Evolutionary conservation across 1,140 invertebrate species (phyloP).

Genomic region (Oedothorax gibbosus): DNA sequence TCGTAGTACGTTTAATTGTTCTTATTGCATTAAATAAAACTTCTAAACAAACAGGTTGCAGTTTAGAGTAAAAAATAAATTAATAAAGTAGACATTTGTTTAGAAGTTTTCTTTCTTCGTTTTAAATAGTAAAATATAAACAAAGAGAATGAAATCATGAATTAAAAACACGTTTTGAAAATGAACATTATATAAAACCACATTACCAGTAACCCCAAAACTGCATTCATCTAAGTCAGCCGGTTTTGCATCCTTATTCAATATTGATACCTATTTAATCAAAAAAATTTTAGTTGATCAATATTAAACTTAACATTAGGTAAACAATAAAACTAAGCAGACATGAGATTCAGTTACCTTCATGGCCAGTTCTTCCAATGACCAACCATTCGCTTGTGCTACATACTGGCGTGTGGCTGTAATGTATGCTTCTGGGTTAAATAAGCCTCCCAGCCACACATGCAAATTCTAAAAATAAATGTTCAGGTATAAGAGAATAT

Average conservation of each 20-base stretch:
- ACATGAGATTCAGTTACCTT: constrained; percentile 73
- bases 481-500: background rate
- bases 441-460: constrained; percentile 95
- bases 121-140: too few relatives aligned
- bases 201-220: constrained; percentile 80
- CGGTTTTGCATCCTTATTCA: constrained; percentile 71
- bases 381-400: constrained; percentile 84
- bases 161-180: background rate
- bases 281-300: too few relatives aligned
- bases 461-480: constrained; percentile 79
- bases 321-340: background rate
- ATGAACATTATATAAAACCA: background rate
- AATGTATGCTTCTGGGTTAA: constrained; percentile 99
- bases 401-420: constrained; percentile 98
- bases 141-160: too few relatives aligned
- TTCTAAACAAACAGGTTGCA: too few relatives aligned
- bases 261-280: constrained; percentile 72
- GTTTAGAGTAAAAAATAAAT: too few relatives aligned
- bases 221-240: constrained; percentile 78
- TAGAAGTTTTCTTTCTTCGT: too few relatives aligned
- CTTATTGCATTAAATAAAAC: too few relatives aligned
- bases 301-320: background rate
- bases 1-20: background rate
- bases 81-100: too few relatives aligned
- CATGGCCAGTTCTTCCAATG: constrained; percentile 93